A percentile compares a stretch with the other conserved stretches of the same genome.
These are phyloP conservation scores for Noctua fimbriata DNA, from an alignment of 2,888 invertebrate genomes.

Conservation along the genomic window DNA sequence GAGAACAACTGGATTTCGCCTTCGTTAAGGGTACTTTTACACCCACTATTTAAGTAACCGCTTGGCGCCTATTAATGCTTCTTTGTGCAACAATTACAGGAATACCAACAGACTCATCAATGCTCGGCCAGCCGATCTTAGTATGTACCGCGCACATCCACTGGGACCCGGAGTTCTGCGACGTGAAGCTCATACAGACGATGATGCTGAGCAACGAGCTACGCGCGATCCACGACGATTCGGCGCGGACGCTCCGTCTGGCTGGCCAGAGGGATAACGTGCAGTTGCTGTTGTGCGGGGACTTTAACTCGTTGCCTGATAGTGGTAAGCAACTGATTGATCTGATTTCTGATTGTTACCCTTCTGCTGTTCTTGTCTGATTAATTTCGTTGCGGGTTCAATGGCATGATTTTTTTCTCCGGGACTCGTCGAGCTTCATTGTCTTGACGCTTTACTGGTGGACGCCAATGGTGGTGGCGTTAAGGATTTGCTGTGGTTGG, in stretches of 20 bases:
- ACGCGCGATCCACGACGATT: constrained; percentile 96
- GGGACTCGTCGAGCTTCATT: neutral
- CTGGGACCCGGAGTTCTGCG: constrained; percentile 99
- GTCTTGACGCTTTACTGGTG: neutral
- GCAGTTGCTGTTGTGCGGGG: constrained; percentile 98
- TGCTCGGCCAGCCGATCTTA: constrained; percentile 95
- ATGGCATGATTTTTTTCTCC: neutral
- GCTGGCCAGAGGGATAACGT: constrained; percentile 94
- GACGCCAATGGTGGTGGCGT: neutral
- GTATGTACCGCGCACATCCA: constrained; percentile 99
- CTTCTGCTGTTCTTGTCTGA: neutral
- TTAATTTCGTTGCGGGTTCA: neutral
- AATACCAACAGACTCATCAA: constrained; percentile 93
- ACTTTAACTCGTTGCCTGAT: constrained; percentile 99
- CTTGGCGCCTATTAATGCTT: neutral
- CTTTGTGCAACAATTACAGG: constrained; percentile 80
- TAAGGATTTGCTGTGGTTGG: neutral
- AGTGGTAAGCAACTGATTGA: constrained; percentile 91
- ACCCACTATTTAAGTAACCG: neutral
- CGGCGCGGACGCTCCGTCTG: constrained; percentile 94
- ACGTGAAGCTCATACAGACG: constrained; percentile 99
- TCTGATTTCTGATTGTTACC: neutral
- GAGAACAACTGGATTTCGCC: too few species aligned
- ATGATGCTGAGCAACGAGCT: constrained; percentile 99
- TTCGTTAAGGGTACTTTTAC: too few species aligned